Conservation (phyloP, 2,113 vertebrate genomes). For the Mirounga angustirostris region DNA sequence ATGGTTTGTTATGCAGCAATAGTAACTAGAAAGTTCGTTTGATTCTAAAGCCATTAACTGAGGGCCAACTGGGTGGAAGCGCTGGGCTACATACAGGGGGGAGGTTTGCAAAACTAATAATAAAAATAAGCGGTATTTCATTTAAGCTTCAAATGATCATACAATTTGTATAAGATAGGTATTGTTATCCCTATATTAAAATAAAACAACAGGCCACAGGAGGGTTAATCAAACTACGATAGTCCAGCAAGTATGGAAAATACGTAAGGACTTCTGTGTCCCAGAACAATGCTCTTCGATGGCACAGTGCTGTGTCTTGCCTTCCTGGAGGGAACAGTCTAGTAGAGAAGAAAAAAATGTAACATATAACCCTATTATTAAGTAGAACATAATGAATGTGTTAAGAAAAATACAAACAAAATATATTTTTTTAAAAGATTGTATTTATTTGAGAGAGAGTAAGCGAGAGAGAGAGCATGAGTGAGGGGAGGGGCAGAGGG, state of each 20-base stretch:
- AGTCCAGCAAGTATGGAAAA: not conserved
- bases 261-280: not conserved
- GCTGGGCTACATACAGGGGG: not conserved
- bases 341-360: not conserved
- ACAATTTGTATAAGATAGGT: not conserved
- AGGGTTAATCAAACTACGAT: not conserved
- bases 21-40: not conserved
- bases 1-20: not conserved
- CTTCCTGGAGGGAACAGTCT: not conserved
- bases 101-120: not conserved
- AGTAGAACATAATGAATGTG: not conserved
- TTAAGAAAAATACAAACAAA: constrained; percentile 9
- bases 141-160: not conserved
- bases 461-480: not conserved
- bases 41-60: not conserved
- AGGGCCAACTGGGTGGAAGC: not conserved
- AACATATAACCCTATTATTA: not conserved
- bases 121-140: not conserved
- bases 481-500: not conserved
- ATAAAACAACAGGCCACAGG: not conserved
- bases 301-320: not conserved
- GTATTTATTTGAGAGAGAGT: not conserved
- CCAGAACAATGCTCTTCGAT: not conserved
- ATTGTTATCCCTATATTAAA: not conserved
- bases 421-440: not conserved